Percentiles rank a stretch among this genome's conserved stretches.
Conservation (phyloP, 2,113 vertebrate species). For the Cynoglossus semilaevis region DNA sequence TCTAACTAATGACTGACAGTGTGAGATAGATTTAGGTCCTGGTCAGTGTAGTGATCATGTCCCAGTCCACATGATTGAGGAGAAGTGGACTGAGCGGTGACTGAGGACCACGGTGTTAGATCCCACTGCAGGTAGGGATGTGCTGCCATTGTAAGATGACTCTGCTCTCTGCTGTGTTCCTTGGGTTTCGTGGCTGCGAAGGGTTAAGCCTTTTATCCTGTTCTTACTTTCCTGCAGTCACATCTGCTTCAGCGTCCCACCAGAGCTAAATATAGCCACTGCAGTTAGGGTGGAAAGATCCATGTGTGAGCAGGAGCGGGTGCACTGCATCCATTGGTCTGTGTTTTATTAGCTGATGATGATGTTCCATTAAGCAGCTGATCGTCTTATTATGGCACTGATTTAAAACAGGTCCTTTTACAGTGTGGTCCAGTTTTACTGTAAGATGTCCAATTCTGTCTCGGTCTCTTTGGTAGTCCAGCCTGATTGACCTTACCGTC, state of each 20-base stretch:
- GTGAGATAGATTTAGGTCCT: too few relatives aligned
- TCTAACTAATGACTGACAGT: too few relatives aligned
- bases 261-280: constrained; percentile 71
- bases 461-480: constrained; percentile 2
- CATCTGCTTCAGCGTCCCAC: constrained; percentile 49
- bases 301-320: constrained; percentile 45
- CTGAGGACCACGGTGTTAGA: too few relatives aligned
- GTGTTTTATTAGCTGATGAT: background rate
- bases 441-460: background rate
- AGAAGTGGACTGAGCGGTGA: too few relatives aligned
- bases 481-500: constrained; percentile 41
- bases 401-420: background rate
- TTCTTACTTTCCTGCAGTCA: constrained; percentile 52
- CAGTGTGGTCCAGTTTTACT: background rate
- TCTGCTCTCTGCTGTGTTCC: constrained; percentile 12
- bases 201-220: constrained; percentile 53
- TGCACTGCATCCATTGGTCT: constrained; percentile 17
- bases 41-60: too few relatives aligned
- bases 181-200: constrained; percentile 6
- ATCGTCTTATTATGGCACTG: background rate
- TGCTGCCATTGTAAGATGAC: background rate
- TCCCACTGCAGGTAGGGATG: too few relatives aligned
- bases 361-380: background rate
- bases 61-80: too few relatives aligned
- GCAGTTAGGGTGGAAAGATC: constrained; percentile 51